Percentiles rank a stretch among this genome's conserved stretches.
Conservation (phyloP, 2,888 invertebrate genomes). For the Dimorphilus gyrociliatus region DNA sequence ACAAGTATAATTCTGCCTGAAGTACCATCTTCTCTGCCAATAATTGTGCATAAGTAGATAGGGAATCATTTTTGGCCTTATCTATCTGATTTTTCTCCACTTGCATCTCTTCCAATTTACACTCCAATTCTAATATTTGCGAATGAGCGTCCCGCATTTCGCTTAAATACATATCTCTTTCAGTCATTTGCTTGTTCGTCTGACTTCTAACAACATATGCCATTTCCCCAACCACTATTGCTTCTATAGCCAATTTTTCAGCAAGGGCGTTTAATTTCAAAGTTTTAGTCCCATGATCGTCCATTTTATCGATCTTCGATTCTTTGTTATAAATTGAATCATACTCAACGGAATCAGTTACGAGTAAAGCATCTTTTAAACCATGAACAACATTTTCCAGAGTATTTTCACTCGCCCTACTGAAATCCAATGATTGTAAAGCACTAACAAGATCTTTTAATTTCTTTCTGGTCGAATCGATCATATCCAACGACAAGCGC, state of each 20-base stretch:
- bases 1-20: conserved; percentile 19
- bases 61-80: conserved; percentile 12
- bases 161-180: not conserved
- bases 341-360: too few relatives aligned
- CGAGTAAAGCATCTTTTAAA: too few relatives aligned
- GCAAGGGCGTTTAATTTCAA: conserved; percentile 9
- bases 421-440: too few relatives aligned
- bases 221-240: conserved; percentile 23
- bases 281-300: not conserved
- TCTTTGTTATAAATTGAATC: conserved; percentile 13
- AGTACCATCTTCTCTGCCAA: conserved; percentile 48
- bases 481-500: too few relatives aligned
- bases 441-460: too few relatives aligned
- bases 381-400: too few relatives aligned
- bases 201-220: conserved; percentile 20
- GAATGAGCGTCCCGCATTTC: conserved; percentile 2
- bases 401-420: too few relatives aligned
- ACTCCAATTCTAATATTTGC: conserved; percentile 1
- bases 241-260: conserved; percentile 23
- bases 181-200: conserved; percentile 4
- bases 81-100: not conserved
- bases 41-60: conserved; percentile 58
- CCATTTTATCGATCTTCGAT: not conserved
- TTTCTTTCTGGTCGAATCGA: too few relatives aligned
- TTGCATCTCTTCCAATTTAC: conserved; percentile 1